Base-by-base conservation (phyloP, 2,797 vertebrate species). In the Hafferia zeledoni region DNA sequence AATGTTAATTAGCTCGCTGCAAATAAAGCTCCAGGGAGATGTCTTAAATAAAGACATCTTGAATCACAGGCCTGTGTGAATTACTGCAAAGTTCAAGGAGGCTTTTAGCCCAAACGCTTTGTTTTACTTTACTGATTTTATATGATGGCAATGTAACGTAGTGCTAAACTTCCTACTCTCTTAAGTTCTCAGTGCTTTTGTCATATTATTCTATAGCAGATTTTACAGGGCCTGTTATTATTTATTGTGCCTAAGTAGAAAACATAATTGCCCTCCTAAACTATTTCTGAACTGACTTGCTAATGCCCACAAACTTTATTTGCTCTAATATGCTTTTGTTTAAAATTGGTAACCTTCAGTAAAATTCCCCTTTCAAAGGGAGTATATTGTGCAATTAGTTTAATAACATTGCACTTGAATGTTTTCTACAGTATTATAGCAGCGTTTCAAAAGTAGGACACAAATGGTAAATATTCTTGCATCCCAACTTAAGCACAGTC, bases 1-100 rank as follows among this genome's bases (percentile, higher is more conserved):
- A 92, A 97, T 97, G 96, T 95, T 98, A 97, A 98, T 98, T 97
- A 97, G 94, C 83, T 98, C 44, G 71, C 79, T 88, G 44, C 4
- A 19, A 96, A 90, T 91, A 95, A 94, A 90, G 90, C 95, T 94
- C 95, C 49, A 74, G 95, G 94, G 93, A 97, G 87, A 84, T 7
- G 8, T 46, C 67, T 96, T 77, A 94, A 95, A 95, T 97, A 96
- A 96, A 98, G 96, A 95, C 92, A 93, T 97, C 96, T 96, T 90
- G 90, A 86, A 91, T 94, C 69, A 9, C 69, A 96, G 93, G 83
- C 89, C 84, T 78, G 35, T 83, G 81, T 94, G 81, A 97, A 95
- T 89, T 89, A 79, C 25, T 50, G 88, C 76, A 61, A 90, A 97
- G 76, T 97, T 95, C 86, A 96, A 60, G 3, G 6, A 92, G 84